These are phyloP conservation scores for Cassiopea andromeda DNA, from an alignment of 30 jellyfish, hydroid and myxozoan species.

Conservation along the genomic window DNA sequence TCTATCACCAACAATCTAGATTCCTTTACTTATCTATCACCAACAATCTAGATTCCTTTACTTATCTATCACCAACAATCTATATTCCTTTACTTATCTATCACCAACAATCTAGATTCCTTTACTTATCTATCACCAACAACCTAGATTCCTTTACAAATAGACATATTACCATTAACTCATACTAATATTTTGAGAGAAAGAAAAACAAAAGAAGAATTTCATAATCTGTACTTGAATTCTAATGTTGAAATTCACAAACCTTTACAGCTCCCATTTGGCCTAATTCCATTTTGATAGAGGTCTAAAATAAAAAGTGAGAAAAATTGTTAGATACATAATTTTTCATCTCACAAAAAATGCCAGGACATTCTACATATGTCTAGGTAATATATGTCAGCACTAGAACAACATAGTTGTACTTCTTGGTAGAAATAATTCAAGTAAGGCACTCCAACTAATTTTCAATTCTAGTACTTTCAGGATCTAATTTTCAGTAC, in stretches of 20 bases:
- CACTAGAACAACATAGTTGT: too few species aligned
- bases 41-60: too few species aligned
- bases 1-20: too few species aligned
- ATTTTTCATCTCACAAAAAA: neutral
- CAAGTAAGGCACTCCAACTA: too few species aligned
- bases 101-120: too few species aligned
- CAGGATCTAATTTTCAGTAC: too few species aligned
- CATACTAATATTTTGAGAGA: neutral
- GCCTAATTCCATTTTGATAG: conserved; percentile 20
- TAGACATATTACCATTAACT: neutral
- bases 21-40: neutral
- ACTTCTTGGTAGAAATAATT: too few species aligned
- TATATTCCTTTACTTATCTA: too few species aligned
- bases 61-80: too few species aligned
- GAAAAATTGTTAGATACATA: neutral
- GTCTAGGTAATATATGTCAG: too few species aligned
- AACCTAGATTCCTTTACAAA: neutral
- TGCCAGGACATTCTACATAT: neutral
- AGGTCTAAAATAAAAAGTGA: neutral
- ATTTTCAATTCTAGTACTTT: too few species aligned
- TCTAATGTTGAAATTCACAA: neutral
- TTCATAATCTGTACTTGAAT: neutral
- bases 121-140: too few species aligned
- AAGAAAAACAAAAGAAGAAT: neutral
- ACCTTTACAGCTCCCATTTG: conserved; percentile 61